phyloP scores from a whole-genome alignment of 2,113 vertebrate species.

The Ceratotherium simum region DNA sequence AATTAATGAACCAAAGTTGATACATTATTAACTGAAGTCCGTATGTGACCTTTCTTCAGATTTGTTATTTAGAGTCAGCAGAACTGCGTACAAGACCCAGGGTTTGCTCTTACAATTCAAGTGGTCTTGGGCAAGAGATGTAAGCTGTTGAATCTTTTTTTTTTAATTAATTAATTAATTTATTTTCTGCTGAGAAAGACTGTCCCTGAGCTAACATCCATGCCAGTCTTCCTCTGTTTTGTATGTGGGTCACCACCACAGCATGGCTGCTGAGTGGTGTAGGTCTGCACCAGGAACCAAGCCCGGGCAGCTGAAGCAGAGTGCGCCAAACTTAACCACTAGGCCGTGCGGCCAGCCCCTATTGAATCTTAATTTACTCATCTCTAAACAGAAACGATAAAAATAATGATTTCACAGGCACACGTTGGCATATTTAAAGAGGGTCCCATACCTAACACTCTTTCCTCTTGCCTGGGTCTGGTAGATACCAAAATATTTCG shows the following conservation, averaged over 20 bases:
- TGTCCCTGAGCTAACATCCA: no score
- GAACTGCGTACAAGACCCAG: background rate
- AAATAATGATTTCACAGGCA: background rate
- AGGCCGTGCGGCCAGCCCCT: no score
- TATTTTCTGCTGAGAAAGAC: no score
- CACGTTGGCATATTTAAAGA: background rate
- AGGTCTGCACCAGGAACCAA: no score
- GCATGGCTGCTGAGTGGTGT: no score
- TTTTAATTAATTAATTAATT: no score
- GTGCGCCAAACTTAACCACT: no score
- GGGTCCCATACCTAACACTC: background rate
- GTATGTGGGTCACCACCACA: no score
- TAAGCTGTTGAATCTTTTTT: background rate
- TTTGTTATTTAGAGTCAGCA: background rate
- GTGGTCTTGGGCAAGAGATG: background rate
- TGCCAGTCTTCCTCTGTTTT: no score
- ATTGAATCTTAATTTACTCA: background rate
- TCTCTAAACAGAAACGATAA: background rate
- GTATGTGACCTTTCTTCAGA: background rate
- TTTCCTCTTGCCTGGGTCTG: background rate
- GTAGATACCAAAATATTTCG: background rate
- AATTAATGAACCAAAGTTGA: background rate
- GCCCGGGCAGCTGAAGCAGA: no score
- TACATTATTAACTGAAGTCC: slow-evolving; percentile 9
- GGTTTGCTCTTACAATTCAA: background rate